Evolutionary conservation across 2,888 invertebrate genomes (phyloP).

Genomic region (Andrena camellia): DNA sequence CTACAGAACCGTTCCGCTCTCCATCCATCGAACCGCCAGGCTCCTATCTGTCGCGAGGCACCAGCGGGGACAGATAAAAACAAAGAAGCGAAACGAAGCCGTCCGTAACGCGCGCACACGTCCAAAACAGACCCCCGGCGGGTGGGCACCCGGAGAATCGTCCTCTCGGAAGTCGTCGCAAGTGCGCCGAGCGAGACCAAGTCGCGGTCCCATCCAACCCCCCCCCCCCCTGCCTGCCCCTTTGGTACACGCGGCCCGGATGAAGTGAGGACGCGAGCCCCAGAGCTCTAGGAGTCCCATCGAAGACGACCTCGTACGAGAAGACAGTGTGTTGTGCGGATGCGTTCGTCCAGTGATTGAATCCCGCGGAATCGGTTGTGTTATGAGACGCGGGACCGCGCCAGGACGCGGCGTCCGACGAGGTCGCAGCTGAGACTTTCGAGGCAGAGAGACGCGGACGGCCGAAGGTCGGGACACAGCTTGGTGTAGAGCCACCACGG

Average conservation of each 20-base stretch:
- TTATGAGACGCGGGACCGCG: slow-evolving; percentile 51
- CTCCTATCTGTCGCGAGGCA: slow-evolving; percentile 1
- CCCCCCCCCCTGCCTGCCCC: too few species aligned
- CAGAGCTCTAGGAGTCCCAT: not conserved
- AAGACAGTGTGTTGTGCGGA: slow-evolving; percentile 18
- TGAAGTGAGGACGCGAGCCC: not conserved
- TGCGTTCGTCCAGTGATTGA: not conserved
- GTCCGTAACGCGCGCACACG: slow-evolving; percentile 37
- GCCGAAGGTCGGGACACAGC: slow-evolving; percentile 61
- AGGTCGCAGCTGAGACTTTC: slow-evolving; percentile 70
- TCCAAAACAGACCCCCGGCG: not conserved
- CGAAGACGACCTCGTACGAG: too few species aligned
- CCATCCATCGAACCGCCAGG: not conserved
- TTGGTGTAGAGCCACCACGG: slow-evolving; percentile 30
- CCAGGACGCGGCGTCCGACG: slow-evolving; percentile 47
- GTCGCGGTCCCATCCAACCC: not conserved
- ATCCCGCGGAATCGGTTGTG: slow-evolving; percentile 16
- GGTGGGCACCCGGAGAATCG: not conserved
- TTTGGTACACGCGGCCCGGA: not conserved
- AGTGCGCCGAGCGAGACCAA: not conserved
- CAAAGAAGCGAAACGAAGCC: slow-evolving; percentile 25
- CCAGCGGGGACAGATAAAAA: slow-evolving; percentile 7
- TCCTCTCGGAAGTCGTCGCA: not conserved
- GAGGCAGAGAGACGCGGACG: slow-evolving; percentile 51
- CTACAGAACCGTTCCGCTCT: slow-evolving; percentile 1